Conservation (phyloP, 1,140 invertebrate species). For the Drosophila kikkawai region DNA sequence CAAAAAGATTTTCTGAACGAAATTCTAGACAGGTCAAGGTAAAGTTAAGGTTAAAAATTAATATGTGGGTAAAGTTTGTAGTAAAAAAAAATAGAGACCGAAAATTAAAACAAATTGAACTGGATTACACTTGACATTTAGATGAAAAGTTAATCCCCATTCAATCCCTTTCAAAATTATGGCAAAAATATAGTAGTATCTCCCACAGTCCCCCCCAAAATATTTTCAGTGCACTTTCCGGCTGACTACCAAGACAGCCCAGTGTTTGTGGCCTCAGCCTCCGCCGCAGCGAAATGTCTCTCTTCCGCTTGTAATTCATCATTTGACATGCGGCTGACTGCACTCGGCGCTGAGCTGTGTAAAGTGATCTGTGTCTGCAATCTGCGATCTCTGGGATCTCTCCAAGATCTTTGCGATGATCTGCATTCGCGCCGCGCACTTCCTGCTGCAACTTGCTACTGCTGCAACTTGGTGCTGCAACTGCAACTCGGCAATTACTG, state of each 20-base stretch:
- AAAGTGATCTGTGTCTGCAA: slow-evolving; percentile 63
- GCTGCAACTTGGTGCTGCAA: slow-evolving; percentile 22
- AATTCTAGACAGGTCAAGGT: background rate
- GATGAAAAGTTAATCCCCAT: background rate
- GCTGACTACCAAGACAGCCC: slow-evolving; percentile 33
- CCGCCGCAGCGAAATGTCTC: slow-evolving; percentile 71
- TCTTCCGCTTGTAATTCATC: slow-evolving; percentile 85
- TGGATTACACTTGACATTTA: background rate
- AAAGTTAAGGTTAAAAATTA: background rate
- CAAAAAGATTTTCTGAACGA: background rate
- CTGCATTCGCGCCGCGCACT: slow-evolving; percentile 58
- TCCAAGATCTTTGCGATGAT: slow-evolving; percentile 36
- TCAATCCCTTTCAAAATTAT: background rate
- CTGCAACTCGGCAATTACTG: slow-evolving; percentile 65
- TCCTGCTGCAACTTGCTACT: slow-evolving; percentile 54
- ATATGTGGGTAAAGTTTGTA: background rate
- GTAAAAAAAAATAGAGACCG: background rate
- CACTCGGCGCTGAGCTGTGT: slow-evolving; percentile 50
- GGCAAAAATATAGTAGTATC: background rate
- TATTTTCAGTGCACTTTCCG: slow-evolving; percentile 24
- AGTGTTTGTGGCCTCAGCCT: slow-evolving; percentile 42
- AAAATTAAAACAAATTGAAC: background rate
- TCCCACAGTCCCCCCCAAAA: background rate
- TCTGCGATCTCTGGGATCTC: slow-evolving; percentile 12
- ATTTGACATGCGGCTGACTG: slow-evolving; percentile 74